These are phyloP conservation scores for Lycaon pictus DNA, from an alignment of 2,113 vertebrate species.

Conservation along the genomic window DNA sequence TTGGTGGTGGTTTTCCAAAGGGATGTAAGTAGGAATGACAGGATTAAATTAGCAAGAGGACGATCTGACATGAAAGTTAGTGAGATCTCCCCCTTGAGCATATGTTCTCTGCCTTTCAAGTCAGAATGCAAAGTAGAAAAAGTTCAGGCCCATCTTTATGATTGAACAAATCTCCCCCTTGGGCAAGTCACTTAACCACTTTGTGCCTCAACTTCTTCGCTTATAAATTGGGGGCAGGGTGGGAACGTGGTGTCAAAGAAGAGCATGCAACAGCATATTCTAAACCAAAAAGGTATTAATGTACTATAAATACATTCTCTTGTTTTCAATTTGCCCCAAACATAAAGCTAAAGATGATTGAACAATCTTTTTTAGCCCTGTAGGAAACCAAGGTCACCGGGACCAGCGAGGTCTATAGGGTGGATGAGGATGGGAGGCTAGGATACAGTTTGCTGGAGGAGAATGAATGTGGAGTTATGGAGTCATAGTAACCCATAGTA, in stretches of 20 bases:
- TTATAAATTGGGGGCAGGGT: not conserved
- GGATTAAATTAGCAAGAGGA: conserved; percentile 71
- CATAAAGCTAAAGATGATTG: not conserved
- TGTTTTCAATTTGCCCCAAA: not conserved
- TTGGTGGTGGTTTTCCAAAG: conserved; percentile 48
- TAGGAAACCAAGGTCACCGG: not conserved
- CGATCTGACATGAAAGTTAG: conserved; percentile 19
- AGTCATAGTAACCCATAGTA: not conserved
- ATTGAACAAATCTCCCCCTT: conserved; percentile 28
- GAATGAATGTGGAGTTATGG: not conserved
- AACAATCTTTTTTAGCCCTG: not conserved
- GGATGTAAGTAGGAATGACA: conserved; percentile 54
- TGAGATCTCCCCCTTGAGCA: conserved; percentile 37
- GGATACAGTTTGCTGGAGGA: not conserved
- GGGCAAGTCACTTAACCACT: conserved; percentile 38
- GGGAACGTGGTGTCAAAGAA: not conserved
- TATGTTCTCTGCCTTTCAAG: conserved; percentile 61
- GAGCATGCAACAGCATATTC: not conserved
- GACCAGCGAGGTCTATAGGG: accelerated
- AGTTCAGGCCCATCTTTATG: conserved; percentile 53
- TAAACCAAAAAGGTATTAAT: not conserved
- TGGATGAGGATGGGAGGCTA: not conserved
- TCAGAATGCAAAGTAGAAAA: conserved; percentile 40
- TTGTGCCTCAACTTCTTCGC: not conserved
- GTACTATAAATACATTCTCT: not conserved